Base-by-base conservation (phyloP, 2,113 vertebrate genomes). In the Pardalotus punctatus region DNA sequence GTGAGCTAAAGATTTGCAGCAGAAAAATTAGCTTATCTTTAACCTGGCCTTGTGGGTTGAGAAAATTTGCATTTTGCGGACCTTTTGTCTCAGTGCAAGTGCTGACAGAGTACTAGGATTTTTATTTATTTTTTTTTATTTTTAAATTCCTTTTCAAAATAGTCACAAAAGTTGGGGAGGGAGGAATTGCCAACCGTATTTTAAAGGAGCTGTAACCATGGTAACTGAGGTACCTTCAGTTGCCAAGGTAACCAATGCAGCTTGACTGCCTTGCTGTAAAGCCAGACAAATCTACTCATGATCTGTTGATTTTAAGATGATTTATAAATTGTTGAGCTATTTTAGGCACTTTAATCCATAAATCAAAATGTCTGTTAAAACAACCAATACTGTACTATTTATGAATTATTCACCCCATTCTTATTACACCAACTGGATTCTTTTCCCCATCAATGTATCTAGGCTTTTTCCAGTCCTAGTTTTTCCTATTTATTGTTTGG, bases 231-330 rank as follows among this genome's bases (percentile, higher is more conserved):
- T 97, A 88, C 97, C 97, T 98, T 97, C 90, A 66, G 97, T 98
- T 98, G 73, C 98, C 96, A 98, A 73, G 96, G 98, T 91, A 98
- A 98, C 98, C 90, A 88, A 90, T 94, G 83, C 96, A 96, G 96
- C 95, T 95, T 93, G 33, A 74, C 96, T 95, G 96, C 73, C 97
- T 97, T 95, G 90, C 97, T 97, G 91, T 94, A 97, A 96, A 98
- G 94, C 96, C 97, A 98, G 96, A 97, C 97, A 97, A 98, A 96
- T 97, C 96, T 97, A 97, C 97, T 98, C 94, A 95, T 77, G 96
- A 97, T 97, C 95, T 97, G 97, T 97, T 97, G 97, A 97, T 97
- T 97, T 92, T 95, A 94, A 96, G 89, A 96, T 94, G 71, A 81
- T 94, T 97, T 97, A 96, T 96, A 97, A 97, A 97, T 96, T 96